Percentiles rank a stretch among this genome's conserved stretches.
phyloP scores from a whole-genome alignment of 2,797 vertebrate genomes.

The Fundulus diaphanus region DNA sequence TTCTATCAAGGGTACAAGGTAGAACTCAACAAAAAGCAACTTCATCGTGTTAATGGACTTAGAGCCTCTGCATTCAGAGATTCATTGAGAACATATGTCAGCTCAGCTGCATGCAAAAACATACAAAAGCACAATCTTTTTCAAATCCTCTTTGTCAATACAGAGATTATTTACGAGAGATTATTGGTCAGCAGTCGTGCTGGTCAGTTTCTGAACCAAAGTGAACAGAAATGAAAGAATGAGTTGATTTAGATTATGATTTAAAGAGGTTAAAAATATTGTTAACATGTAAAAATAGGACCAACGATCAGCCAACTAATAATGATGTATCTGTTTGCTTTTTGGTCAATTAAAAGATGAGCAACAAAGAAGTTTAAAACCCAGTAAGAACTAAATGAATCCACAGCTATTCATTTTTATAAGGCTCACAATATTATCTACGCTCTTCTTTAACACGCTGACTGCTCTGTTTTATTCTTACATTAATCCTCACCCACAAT shows the following conservation, averaged over 20 bases:
- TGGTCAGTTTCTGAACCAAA: background rate
- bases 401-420: background rate
- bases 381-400: background rate
- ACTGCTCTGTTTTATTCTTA: background rate
- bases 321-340: background rate
- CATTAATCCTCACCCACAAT: background rate
- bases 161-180: slow-evolving; percentile 12
- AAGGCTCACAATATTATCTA: no score
- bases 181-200: background rate
- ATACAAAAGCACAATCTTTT: accelerated
- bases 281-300: background rate
- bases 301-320: background rate
- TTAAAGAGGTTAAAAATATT: background rate
- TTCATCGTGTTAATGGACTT: background rate
- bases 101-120: background rate
- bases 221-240: background rate
- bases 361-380: background rate
- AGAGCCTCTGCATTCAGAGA: background rate
- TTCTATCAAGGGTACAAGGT: background rate
- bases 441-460: background rate
- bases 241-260: background rate
- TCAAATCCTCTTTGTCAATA: background rate
- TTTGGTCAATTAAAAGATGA: background rate
- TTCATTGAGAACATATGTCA: background rate
- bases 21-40: background rate